A percentile compares a stretch with the other conserved stretches of the same genome.
Evolutionary conservation across 1,140 invertebrate genomes (phyloP).

Genomic region (Drosophila chauvacae): DNA sequence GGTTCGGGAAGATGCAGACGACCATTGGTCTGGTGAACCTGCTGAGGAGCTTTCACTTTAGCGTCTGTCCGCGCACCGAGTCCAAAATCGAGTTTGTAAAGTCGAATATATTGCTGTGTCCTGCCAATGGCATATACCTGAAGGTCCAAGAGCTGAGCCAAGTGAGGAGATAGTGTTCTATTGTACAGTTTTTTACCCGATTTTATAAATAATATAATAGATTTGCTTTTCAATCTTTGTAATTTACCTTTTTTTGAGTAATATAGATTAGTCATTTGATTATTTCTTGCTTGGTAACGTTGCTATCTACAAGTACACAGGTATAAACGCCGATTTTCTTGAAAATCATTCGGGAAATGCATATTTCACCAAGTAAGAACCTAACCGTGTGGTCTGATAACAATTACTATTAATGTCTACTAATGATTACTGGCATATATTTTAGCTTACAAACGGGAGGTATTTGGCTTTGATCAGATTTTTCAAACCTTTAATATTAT

Average conservation of each 20-base stretch:
- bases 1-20: conserved; percentile 85
- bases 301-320: not conserved
- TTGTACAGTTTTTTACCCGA: not conserved
- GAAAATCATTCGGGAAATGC: not conserved
- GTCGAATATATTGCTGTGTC: conserved; percentile 82
- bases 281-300: not conserved
- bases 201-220: not conserved
- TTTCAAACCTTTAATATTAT: not conserved
- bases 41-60: conserved; percentile 79
- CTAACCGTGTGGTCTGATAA: not conserved
- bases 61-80: conserved; percentile 75
- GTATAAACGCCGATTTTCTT: not conserved
- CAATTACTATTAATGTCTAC: not conserved
- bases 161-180: conserved; percentile 1
- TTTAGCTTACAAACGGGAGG: not conserved
- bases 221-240: conserved; percentile 7
- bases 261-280: conserved; percentile 6
- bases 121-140: conserved; percentile 84
- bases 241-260: not conserved
- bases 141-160: conserved; percentile 52
- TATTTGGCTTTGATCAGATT: not conserved
- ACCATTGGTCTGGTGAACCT: conserved; percentile 84
- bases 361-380: not conserved
- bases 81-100: conserved; percentile 84
- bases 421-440: not conserved